Evolutionary conservation across 2,797 vertebrate species (phyloP).

Genomic region (Cephalopachus bancanus): DNA sequence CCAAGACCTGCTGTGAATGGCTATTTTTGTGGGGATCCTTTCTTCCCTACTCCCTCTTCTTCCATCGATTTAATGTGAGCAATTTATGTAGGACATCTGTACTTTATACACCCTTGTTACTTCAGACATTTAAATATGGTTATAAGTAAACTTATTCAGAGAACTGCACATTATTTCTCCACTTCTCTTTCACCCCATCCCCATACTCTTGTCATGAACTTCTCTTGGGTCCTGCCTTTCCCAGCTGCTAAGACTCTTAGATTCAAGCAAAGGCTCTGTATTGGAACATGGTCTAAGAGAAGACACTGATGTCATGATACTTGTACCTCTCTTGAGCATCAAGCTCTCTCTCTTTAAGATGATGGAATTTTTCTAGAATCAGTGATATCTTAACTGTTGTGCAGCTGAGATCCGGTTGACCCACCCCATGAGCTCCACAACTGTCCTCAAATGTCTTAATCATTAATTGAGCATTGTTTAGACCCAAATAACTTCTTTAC

Average conservation of each 20-base stretch:
- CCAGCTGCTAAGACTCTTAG: neutral
- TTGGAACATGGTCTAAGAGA: neutral
- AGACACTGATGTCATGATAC: neutral
- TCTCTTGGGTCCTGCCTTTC: neutral
- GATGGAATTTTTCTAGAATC: too few relatives aligned
- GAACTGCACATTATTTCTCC: neutral
- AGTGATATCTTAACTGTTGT: neutral
- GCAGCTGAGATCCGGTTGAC: neutral
- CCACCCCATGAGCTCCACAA: too few relatives aligned
- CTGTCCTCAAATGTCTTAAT: neutral
- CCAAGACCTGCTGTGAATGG: neutral
- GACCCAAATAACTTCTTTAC: neutral
- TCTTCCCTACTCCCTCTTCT: neutral
- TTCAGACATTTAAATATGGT: neutral
- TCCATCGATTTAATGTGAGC: neutral
- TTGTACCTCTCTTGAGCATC: neutral
- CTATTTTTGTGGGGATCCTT: fast-evolving
- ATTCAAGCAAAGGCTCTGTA: neutral
- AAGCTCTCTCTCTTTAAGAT: neutral
- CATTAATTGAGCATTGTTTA: neutral
- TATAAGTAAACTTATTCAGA: neutral
- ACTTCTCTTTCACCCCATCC: neutral
- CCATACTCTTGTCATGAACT: neutral
- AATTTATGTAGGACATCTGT: neutral
- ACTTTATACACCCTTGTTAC: neutral